Evolutionary conservation across 2,113 vertebrate species (phyloP), one percentile per base, ranked within the genome.

Genomic region (Tympanuchus pallidicinctus): DNA sequence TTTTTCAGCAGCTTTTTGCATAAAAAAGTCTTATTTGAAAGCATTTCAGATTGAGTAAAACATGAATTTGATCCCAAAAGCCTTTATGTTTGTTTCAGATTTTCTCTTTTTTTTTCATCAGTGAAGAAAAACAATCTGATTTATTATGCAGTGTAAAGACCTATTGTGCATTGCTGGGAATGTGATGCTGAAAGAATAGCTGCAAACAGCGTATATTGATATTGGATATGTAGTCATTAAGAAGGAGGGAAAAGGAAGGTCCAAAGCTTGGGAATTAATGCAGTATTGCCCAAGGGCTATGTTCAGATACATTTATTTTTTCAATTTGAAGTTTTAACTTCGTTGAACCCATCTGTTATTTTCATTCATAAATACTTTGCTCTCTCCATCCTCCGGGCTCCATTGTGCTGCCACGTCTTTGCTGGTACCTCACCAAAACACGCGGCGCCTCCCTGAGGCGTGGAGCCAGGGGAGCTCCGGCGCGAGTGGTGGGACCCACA

Each of bases 221-320:
- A 82, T 60, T 0, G 6, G 52, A 71, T 3, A 6, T 48, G n/a
- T 48, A 80, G 64, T 78, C 72, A 91, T 93, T 83, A 93, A 92
- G 60, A 93, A 92, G 76, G n/a, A 72, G 60, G 82, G 89, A 67
- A 32, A 94, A 93, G 17, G 34, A 88, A 80, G 47, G 87, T 91
- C 38, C 57, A 89, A 67, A 77, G 47, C 72, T 27, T 45, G 38
- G 25, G 43, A 92, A 94, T 94, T 88, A 91, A 94, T 78, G 91
- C 32, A 74, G 32, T 61, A 28, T 74, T 88, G 87, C 96, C 82
- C 52, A 80, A 85, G 82, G 84, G 89, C 69, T 83, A 77, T 34
- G 40, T 63, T 60, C 28, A 71, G 60, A 67, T 47, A 27, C 32
- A 91, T 92, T 87, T 79, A 38, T 89, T 72, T 94, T 86, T 77